Evolutionary conservation across 2,113 vertebrate genomes (phyloP).

Genomic region (Heptranchias perlo): DNA sequence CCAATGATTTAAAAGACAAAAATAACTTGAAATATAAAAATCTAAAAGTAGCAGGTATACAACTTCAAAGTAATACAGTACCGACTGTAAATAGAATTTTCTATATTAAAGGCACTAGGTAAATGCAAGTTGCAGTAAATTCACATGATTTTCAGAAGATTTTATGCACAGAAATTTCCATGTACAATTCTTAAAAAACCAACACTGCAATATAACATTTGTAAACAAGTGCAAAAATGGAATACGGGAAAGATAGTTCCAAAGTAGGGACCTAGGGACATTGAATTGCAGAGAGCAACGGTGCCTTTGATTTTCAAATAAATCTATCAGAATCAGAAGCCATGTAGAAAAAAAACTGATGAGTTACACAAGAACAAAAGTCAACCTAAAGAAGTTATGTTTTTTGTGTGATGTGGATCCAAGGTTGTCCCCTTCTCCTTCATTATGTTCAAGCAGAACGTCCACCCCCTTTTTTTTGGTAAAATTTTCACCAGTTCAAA

Average conservation of each 20-base stretch:
- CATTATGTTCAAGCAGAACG: not conserved
- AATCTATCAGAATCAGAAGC: not conserved
- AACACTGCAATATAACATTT: not conserved
- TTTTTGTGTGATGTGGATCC: not conserved
- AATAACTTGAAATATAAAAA: not conserved
- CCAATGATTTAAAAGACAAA: not conserved
- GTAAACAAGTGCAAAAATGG: not conserved
- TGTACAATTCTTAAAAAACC: not conserved
- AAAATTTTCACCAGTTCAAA: not conserved
- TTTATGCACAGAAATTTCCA: not conserved
- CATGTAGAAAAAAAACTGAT: not conserved
- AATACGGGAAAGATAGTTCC: not conserved
- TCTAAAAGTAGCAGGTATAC: not conserved
- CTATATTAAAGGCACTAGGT: not conserved
- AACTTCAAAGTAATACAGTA: not conserved
- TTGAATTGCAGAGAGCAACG: not conserved
- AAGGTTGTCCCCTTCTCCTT: not conserved
- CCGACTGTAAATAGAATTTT: not conserved
- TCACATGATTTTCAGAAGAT: not conserved
- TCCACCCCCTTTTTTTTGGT: not conserved
- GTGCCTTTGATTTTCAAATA: not conserved
- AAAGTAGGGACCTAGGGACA: not conserved
- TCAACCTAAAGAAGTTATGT: not conserved
- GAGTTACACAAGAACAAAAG: not conserved
- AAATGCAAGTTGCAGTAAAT: not conserved